phyloP scores from a whole-genome alignment of 2,797 vertebrate species.

The Microtus californicus region DNA sequence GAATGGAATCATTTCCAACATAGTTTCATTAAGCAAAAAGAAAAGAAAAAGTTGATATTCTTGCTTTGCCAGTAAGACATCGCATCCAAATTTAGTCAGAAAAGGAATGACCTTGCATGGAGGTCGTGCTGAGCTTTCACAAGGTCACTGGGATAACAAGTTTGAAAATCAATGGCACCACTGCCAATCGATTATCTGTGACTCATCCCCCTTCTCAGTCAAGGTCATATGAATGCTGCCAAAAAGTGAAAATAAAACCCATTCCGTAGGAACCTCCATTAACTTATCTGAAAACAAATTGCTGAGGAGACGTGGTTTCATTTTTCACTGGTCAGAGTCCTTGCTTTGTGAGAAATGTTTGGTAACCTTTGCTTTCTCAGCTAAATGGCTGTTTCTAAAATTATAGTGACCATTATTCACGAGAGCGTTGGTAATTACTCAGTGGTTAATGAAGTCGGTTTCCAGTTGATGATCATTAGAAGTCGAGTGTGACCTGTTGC shows the following conservation, averaged over 20 bases:
- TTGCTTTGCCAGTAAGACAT: slow-evolving; percentile 17
- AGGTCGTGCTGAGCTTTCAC: not conserved
- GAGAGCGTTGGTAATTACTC: slow-evolving; percentile 74
- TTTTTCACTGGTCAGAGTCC: slow-evolving; percentile 80
- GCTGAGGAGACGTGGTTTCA: slow-evolving; percentile 78
- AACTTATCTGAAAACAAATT: slow-evolving; percentile 77
- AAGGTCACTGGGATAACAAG: slow-evolving; percentile 48
- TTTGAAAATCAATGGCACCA: slow-evolving; percentile 12
- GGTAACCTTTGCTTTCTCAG: slow-evolving; percentile 82
- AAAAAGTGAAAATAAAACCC: slow-evolving; percentile 76
- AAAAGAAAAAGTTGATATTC: not conserved
- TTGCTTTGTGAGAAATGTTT: slow-evolving; percentile 77
- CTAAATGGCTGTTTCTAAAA: slow-evolving; percentile 83
- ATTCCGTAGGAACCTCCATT: slow-evolving; percentile 73
- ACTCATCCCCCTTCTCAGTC: slow-evolving; percentile 59
- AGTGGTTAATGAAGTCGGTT: slow-evolving; percentile 78
- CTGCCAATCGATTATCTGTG: slow-evolving; percentile 37
- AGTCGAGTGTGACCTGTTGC: slow-evolving; percentile 15
- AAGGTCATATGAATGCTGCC: slow-evolving; percentile 75
- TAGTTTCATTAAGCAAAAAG: not conserved
- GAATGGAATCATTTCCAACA: slow-evolving; percentile 2
- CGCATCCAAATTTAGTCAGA: not conserved
- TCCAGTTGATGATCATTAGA: slow-evolving; percentile 71
- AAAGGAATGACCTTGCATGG: not conserved
- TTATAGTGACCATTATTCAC: slow-evolving; percentile 80